Percentiles rank a stretch among this genome's conserved stretches.
Conservation (phyloP, 2,888 invertebrate genomes). For the Noctuana brunneofusca region DNA sequence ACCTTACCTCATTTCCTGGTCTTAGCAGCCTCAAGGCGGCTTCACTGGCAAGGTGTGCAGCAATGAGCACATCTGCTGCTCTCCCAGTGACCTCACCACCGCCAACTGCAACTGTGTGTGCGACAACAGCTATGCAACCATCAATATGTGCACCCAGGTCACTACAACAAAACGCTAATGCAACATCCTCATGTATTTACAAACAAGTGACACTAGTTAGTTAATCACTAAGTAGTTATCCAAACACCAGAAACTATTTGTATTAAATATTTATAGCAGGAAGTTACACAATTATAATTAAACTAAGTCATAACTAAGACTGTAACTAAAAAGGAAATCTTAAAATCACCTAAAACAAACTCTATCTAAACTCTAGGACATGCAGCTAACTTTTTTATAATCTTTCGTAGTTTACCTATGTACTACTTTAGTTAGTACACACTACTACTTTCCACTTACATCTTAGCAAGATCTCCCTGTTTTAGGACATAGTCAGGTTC, state of each 20-base stretch:
- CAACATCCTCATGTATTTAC: slow-evolving; percentile 15
- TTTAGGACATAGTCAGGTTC: slow-evolving; percentile 94
- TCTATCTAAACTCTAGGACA: not conserved
- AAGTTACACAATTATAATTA: not conserved
- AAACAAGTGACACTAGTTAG: not conserved
- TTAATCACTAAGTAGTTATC: not conserved
- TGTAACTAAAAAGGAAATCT: not conserved
- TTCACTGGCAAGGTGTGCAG: slow-evolving; percentile 97
- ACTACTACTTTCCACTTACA: slow-evolving; percentile 85
- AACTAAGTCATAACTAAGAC: not conserved
- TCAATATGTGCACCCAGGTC: slow-evolving; percentile 99
- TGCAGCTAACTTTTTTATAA: not conserved
- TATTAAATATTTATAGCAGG: not conserved
- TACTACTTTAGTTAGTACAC: not conserved
- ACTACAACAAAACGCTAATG: slow-evolving; percentile 74
- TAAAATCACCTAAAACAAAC: not conserved
- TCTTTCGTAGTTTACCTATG: not conserved
- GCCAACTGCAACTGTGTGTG: slow-evolving; percentile 96
- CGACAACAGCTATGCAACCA: slow-evolving; percentile 99
- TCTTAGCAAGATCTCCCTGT: slow-evolving; percentile 97
- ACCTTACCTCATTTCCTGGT: slow-evolving; percentile 91
- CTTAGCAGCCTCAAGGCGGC: slow-evolving; percentile 96
- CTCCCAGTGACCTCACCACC: slow-evolving; percentile 90
- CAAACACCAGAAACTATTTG: not conserved
- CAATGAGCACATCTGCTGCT: slow-evolving; percentile 96